Base-by-base conservation (phyloP, 2,113 vertebrate genomes). In the Sander lucioperca region DNA sequence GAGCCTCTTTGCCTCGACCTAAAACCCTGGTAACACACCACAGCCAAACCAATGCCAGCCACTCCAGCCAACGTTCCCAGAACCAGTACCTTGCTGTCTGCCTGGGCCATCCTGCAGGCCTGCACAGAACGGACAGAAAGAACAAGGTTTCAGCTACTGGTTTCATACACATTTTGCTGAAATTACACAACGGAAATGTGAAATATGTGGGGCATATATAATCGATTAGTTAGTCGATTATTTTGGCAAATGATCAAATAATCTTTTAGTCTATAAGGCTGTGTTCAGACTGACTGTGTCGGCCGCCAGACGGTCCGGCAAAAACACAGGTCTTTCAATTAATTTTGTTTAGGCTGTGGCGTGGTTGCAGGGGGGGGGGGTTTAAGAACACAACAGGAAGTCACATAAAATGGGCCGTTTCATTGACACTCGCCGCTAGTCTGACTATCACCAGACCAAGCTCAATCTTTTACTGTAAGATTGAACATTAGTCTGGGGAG, bases 41-140 rank as follows among this genome's bases (percentile, higher is more conserved):
- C 85, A 1, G 96, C 94, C 83, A 98, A 76, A 88, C 96, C 94
- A 80, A 99, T 79, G 39, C 97, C 97, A 6, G 98, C 96, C 67
- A 96, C 95, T 66, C 97, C 97, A 30, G 96, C 96, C 94, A 99
- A 67, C 25, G 96, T 85, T 70, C 97, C 96, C 89, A 99, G 82
- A 51, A 97, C 82, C 68, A 99, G 86, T 78, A 94, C 93, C 94
- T 93, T 98, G 86, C 92, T 95, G 92, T 97, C 95, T 0, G 95
- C 88, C 51, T 93, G 95, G 79, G 95, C 92, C 98, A 99, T 99
- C 77, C 91, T 95, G 83, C 80, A 77, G 12, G 16, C 58, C 92
- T 86, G 74, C 8, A 78, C 11, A 88, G 18, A 86, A 58, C 45
- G 9, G 14, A 79, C 4, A 53, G n/a, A n/a, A 58, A 48, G 21